A percentile compares a stretch with the other conserved stretches of the same genome.
Conservation (phyloP, 1,140 invertebrate genomes). For the Tyrophagus putrescentiae region DNA sequence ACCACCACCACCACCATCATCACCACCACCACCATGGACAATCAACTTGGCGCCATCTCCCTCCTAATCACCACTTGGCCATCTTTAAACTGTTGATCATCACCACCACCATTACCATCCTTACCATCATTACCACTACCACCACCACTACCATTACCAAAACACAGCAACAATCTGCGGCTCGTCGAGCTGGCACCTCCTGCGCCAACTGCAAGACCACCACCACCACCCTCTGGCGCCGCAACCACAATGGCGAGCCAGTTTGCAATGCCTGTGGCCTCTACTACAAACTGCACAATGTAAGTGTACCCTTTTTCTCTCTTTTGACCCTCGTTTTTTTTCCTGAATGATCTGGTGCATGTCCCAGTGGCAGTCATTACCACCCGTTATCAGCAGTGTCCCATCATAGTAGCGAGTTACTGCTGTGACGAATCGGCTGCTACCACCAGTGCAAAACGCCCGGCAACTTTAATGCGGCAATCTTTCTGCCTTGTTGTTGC, state of each 20-base stretch:
- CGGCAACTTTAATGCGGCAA: too few species aligned
- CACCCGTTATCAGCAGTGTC: too few species aligned
- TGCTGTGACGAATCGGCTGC: background rate
- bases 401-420: background rate
- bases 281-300: constrained; percentile 90
- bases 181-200: constrained; percentile 26
- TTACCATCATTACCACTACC: background rate
- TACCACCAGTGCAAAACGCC: background rate
- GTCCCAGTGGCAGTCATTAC: too few species aligned
- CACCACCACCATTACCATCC: background rate
- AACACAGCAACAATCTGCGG: constrained; percentile 21
- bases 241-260: constrained; percentile 89
- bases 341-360: background rate
- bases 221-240: constrained; percentile 86
- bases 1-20: background rate
- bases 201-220: constrained; percentile 80
- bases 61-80: background rate
- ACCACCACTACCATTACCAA: background rate
- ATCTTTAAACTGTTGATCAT: background rate
- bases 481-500: too few species aligned
- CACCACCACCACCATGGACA: background rate
- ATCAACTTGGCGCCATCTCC: background rate
- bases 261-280: constrained; percentile 96
- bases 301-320: constrained; percentile 31
- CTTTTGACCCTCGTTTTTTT: too few species aligned